Evolutionary conservation across 2,797 vertebrate genomes (phyloP), one percentile per base, ranked within the genome.

Genomic region (Hoplostethus mediterraneus): DNA sequence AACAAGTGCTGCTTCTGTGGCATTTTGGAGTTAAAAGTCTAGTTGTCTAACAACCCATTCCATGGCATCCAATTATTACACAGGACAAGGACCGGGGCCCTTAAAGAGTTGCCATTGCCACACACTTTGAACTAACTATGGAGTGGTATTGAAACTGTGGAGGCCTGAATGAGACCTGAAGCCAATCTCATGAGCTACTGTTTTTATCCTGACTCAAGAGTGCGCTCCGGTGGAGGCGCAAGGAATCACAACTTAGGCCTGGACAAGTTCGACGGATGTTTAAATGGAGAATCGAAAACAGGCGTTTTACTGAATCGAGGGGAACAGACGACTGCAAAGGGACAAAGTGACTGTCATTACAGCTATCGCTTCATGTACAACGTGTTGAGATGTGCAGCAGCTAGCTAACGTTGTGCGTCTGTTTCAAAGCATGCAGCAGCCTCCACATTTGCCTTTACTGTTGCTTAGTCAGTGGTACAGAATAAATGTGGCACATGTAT

Each of bases 151-250:
- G 33, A 79, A 68, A 12, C 21, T 68, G 47, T 72, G 64, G 16
- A 62, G 47, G 55, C 75, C 64, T 38, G 28, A 78, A 76, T 54
- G 61, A 68, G 28, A 72, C 52, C 13, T 14, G 11, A 55, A 71
- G 21, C n/a, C 2, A 21, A 65, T 80, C 67, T 79, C 11, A 68
- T 71, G 47, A 80, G 71, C n/a, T 28, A 59, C 60, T 64, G 74
- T 28, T 36, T 80, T 73, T 59, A 70, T 71, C 7, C 28, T 42
- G 71, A 75, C 75, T 83, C 71, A 67, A 82, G 83, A 63, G 69
- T 77, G 80, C 74, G 6, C 81, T 76, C 84, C 48, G 69, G 77
- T 79, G 79, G 82, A 79, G 79, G 70, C 49, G 65, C 25, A 8
- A 71, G 60, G 60, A 31, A 86, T 62, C 51, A 70, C 77, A 73